Evolutionary conservation across 2,797 vertebrate genomes (phyloP).

Genomic region (Tragelaphus eurycerus): DNA sequence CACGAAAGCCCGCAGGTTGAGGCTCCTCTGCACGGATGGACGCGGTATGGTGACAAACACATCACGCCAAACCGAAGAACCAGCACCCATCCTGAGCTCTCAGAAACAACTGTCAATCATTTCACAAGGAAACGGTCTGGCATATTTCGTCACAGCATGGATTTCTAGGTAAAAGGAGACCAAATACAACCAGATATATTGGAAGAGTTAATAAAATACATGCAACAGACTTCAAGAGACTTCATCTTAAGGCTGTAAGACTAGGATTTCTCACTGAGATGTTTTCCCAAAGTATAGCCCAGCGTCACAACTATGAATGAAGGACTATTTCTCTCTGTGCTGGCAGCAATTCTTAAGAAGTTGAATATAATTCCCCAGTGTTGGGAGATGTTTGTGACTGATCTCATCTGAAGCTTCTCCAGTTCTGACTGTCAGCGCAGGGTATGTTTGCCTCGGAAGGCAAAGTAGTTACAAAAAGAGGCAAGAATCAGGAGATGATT

Average conservation of each 20-base stretch:
- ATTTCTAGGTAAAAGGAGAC: neutral
- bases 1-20: neutral
- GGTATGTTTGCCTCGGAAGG: neutral
- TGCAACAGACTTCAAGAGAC: neutral
- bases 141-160: neutral
- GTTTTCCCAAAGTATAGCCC: conserved; percentile 57
- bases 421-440: neutral
- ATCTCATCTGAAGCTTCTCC: conserved; percentile 15
- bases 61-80: neutral
- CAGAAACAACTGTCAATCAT: neutral
- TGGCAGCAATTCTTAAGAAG: neutral
- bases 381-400: conserved; percentile 7
- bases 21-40: neutral
- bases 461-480: conserved; percentile 12
- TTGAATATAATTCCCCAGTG: conserved; percentile 61
- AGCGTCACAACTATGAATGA: conserved; percentile 52
- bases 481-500: neutral
- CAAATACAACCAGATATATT: neutral
- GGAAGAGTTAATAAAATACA: conserved; percentile 25
- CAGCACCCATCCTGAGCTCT: neutral
- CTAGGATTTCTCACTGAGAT: conserved; percentile 55
- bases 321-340: conserved; percentile 47
- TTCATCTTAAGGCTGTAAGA: conserved; percentile 46
- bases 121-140: neutral
- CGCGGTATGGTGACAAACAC: neutral